Evolutionary conservation across 2,888 invertebrate genomes (phyloP).

Genomic region (Caenorhabditis sp.): DNA sequence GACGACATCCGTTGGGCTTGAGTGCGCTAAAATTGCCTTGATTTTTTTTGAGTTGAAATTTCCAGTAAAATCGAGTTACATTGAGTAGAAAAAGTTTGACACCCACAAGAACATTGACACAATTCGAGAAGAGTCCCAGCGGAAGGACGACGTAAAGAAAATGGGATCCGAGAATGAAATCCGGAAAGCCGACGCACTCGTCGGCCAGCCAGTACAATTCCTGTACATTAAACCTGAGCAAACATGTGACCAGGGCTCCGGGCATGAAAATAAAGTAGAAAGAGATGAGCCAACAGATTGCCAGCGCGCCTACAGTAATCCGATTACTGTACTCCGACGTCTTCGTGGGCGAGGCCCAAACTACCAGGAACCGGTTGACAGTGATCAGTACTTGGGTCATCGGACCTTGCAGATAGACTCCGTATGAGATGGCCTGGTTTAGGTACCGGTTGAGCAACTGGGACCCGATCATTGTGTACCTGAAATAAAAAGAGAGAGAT

Average conservation of each 20-base stretch:
- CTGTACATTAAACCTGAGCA: background rate
- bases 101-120: slow-evolving; percentile 18
- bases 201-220: background rate
- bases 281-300: background rate
- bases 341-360: background rate
- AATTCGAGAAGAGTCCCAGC: slow-evolving; percentile 10
- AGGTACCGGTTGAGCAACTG: background rate
- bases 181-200: background rate
- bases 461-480: no score
- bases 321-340: background rate
- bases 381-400: background rate
- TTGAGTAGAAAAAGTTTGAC: slow-evolving; percentile 4
- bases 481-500: no score
- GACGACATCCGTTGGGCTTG: slow-evolving; percentile 8
- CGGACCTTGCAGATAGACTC: background rate
- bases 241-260: no score
- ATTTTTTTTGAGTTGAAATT: slow-evolving; percentile 1
- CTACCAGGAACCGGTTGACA: background rate
- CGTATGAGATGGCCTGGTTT: background rate
- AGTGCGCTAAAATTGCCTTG: no score
- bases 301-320: background rate
- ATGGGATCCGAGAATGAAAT: background rate
- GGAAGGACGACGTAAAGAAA: background rate
- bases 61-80: background rate
- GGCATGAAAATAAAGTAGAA: background rate